phyloP scores from a whole-genome alignment of 2,888 invertebrate genomes.

The Agrotis exclamationis region DNA sequence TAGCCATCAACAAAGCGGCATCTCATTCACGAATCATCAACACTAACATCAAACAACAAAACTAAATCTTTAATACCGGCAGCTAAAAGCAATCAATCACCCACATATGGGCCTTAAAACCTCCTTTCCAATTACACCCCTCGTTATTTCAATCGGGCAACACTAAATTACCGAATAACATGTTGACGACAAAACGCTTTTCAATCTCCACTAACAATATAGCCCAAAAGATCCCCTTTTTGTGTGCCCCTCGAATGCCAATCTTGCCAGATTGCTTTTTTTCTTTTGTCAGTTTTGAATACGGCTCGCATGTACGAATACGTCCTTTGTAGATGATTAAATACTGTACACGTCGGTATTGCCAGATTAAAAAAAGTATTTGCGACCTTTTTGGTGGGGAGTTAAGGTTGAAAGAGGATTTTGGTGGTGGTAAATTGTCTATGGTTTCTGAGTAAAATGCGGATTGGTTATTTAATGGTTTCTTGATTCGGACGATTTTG shows the following conservation, averaged over 20 bases:
- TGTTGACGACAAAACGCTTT: conserved; percentile 90
- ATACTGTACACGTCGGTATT: conserved; percentile 79
- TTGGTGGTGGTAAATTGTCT: conserved; percentile 48
- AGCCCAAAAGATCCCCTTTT: conserved; percentile 71
- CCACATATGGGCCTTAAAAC: conserved; percentile 82
- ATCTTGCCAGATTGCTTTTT: conserved; percentile 91
- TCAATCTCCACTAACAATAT: conserved; percentile 88
- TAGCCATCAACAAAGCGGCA: conserved; percentile 30
- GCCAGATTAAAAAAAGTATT: conserved; percentile 68
- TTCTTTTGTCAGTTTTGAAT: conserved; percentile 91
- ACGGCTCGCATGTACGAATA: conserved; percentile 84
- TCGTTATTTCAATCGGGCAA: conserved; percentile 85
- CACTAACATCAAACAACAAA: conserved; percentile 61
- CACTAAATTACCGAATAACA: conserved; percentile 91
- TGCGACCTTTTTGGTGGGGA: conserved; percentile 69
- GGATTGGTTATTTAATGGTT: conserved; percentile 90
- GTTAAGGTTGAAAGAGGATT: conserved; percentile 64
- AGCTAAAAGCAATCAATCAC: conserved; percentile 84
- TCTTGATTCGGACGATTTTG: conserved; percentile 86
- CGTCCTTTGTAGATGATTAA: conserved; percentile 90
- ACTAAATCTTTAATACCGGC: conserved; percentile 65
- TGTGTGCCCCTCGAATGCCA: conserved; percentile 87
- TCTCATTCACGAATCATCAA: conserved; percentile 52
- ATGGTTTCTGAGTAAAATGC: conserved; percentile 74
- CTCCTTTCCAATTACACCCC: conserved; percentile 85